A percentile compares a stretch with the other conserved stretches of the same genome.
phyloP scores from a whole-genome alignment of 2,797 vertebrate genomes.

The Phalanger gymnotis region DNA sequence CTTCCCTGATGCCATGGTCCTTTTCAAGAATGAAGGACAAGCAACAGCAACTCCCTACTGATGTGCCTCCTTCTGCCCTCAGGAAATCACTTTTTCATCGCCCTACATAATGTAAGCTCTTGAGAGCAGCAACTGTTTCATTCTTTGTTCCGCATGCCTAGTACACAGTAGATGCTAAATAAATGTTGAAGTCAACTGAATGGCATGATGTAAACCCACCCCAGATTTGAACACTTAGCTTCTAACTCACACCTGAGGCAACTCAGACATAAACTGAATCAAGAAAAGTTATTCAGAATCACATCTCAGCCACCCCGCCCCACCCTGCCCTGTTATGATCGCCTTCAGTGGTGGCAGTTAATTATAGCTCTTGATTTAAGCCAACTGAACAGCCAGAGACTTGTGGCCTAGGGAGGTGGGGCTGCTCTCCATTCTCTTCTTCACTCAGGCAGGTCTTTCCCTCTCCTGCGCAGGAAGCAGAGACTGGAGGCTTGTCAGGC shows the following conservation, averaged over 20 bases:
- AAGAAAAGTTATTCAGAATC: conserved; percentile 32
- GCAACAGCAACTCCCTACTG: neutral
- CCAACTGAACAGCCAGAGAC: conserved; percentile 5
- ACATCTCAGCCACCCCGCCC: neutral
- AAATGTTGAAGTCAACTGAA: neutral
- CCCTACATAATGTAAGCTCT: neutral
- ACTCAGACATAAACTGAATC: conserved; percentile 54
- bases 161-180: neutral
- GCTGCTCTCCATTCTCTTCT: neutral
- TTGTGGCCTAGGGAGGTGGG: neutral
- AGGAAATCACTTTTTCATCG: neutral
- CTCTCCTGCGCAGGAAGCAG: neutral
- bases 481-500: neutral
- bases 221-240: conserved; percentile 2
- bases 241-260: conserved; percentile 10
- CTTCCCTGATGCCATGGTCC: no score
- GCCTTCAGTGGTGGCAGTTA: conserved; percentile 20
- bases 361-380: conserved; percentile 26
- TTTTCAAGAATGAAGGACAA: no score
- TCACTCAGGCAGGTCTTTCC: neutral
- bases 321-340: neutral
- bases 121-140: neutral
- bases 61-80: neutral
- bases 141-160: neutral
- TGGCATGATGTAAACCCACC: neutral